These are phyloP conservation scores for Galendromus occidentalis DNA, from an alignment of 1,140 invertebrate species.

Conservation along the genomic window DNA sequence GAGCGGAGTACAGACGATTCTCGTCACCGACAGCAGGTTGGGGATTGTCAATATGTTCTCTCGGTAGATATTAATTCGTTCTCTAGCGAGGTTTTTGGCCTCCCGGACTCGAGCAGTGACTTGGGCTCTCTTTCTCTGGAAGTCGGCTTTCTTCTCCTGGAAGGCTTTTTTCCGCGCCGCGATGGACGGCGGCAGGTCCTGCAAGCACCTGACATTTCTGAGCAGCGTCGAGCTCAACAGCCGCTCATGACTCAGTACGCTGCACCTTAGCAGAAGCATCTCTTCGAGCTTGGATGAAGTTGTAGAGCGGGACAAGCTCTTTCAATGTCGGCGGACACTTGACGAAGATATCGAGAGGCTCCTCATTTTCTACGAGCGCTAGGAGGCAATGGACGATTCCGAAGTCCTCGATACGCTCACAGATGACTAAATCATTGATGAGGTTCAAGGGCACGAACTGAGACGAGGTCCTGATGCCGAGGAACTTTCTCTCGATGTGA, in stretches of 20 bases:
- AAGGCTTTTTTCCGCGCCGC: not conserved
- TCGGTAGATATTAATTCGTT: constrained; percentile 11
- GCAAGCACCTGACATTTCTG: too few relatives aligned
- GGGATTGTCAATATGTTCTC: constrained; percentile 86
- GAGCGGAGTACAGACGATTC: constrained; percentile 64
- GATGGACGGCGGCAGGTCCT: too few relatives aligned
- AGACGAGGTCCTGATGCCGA: not conserved
- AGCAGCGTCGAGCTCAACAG: too few relatives aligned
- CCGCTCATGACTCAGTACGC: too few relatives aligned
- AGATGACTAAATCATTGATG: not conserved
- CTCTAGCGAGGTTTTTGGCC: not conserved
- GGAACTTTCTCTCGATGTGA: not conserved
- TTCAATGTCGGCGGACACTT: constrained; percentile 1
- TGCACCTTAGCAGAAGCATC: not conserved
- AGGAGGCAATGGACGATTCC: constrained; percentile 1
- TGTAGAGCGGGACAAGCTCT: not conserved
- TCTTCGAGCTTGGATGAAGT: not conserved
- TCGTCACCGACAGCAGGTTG: constrained; percentile 59
- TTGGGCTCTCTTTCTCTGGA: not conserved
- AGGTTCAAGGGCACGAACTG: not conserved
- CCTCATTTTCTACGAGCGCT: not conserved
- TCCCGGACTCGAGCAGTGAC: not conserved
- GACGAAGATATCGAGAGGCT: not conserved
- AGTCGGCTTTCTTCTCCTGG: not conserved
- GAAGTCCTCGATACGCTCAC: not conserved